Evolutionary conservation across 2,113 vertebrate species (phyloP).

Genomic region (Pelmatolapia mariae): DNA sequence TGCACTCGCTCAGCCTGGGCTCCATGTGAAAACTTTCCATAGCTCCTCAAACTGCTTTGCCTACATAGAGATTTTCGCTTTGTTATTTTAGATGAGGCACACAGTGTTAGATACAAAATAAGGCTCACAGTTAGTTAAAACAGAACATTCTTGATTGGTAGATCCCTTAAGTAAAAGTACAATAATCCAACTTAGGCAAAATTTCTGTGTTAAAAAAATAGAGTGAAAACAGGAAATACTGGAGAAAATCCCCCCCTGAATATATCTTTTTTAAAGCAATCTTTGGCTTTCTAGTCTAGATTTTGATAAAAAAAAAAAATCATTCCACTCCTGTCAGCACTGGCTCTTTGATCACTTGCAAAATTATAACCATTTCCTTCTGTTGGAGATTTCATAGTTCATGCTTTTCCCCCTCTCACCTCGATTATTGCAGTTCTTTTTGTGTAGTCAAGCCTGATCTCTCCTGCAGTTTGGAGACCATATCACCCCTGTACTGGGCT

Average conservation of each 20-base stretch:
- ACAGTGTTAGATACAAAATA: background rate
- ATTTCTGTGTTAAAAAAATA: background rate
- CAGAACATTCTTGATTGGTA: background rate
- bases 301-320: background rate
- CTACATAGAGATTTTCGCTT: background rate
- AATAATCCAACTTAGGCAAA: background rate
- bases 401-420: background rate
- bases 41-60: constrained; percentile 18
- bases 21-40: constrained; percentile 3
- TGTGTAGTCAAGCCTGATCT: background rate
- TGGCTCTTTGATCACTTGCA: background rate
- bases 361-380: background rate
- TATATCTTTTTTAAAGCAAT: background rate
- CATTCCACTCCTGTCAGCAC: background rate
- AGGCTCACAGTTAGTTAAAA: background rate
- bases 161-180: background rate
- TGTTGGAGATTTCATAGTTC: background rate
- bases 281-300: background rate
- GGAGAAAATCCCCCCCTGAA: background rate
- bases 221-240: background rate
- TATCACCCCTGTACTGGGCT: background rate
- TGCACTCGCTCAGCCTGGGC: background rate
- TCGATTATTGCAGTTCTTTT: background rate
- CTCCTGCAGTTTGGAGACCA: background rate
- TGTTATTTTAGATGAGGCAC: background rate